These are phyloP conservation scores for Psittacula derbiana DNA, from an alignment of 2,797 vertebrate genomes.

Conservation along the genomic window DNA sequence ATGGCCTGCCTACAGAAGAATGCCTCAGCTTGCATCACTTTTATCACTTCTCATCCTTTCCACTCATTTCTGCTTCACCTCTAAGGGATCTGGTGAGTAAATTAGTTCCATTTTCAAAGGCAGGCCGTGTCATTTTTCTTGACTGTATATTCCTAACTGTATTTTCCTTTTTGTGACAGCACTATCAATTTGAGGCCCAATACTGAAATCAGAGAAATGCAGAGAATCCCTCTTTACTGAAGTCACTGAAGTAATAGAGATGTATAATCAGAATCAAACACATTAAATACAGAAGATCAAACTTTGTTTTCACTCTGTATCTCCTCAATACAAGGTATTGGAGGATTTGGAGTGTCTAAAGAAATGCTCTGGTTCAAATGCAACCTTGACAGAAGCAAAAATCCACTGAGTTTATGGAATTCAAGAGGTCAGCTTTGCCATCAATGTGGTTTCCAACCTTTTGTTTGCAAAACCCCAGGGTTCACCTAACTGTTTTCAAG, in stretches of 20 bases:
- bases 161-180: not conserved
- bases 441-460: not conserved
- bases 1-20: not conserved
- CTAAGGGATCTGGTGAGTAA: not conserved
- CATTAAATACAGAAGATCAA: not conserved
- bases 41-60: not conserved
- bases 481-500: not conserved
- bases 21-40: not conserved
- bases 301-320: not conserved
- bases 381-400: not conserved
- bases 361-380: not conserved
- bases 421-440: not conserved
- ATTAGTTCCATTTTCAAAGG: constrained; percentile 4
- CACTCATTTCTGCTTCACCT: not conserved
- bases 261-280: not conserved
- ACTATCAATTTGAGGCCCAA: not conserved
- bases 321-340: not conserved
- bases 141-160: not conserved
- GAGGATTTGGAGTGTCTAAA: not conserved
- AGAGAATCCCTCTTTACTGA: not conserved
- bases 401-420: not conserved
- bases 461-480: not conserved
- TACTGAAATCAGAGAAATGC: not conserved
- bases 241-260: not conserved
- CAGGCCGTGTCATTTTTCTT: not conserved